Evolutionary conservation across 2,888 invertebrate genomes (phyloP).

Genomic region (Melinaea marsaeus): DNA sequence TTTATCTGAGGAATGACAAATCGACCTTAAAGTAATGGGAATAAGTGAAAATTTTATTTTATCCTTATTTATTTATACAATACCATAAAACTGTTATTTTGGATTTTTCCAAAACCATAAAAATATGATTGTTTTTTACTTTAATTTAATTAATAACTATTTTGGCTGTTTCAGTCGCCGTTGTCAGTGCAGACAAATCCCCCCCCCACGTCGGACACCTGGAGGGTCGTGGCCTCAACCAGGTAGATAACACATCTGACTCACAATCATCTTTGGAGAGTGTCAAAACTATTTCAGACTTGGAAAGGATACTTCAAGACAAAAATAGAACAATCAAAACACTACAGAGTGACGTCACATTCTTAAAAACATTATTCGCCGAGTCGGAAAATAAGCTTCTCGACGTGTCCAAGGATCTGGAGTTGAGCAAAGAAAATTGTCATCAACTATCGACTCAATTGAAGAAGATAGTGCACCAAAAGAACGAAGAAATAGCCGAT

Average conservation of each 20-base stretch:
- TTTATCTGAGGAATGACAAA: no score
- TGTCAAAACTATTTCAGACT: conserved; percentile 63
- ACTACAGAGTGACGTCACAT: conserved; percentile 61
- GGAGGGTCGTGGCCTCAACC: conserved; percentile 48
- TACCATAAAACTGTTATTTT: no score
- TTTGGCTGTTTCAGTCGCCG: conserved; percentile 47
- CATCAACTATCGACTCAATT: conserved; percentile 61
- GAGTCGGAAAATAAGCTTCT: conserved; percentile 66
- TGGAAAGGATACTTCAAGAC: conserved; percentile 66
- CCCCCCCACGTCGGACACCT: conserved; percentile 41
- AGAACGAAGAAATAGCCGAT: conserved; percentile 68
- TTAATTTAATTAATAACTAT: conserved; percentile 4
- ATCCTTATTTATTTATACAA: no score
- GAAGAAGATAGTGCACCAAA: conserved; percentile 64
- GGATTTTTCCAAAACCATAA: no score
- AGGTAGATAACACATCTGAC: conserved; percentile 67
- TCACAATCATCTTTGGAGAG: conserved; percentile 62
- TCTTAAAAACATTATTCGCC: conserved; percentile 59
- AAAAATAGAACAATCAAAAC: conserved; percentile 65
- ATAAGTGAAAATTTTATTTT: no score
- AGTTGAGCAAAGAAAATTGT: conserved; percentile 58
- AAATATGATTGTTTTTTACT: no score
- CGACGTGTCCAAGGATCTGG: conserved; percentile 61
- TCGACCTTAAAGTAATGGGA: no score
- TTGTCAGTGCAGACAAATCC: conserved; percentile 45